Evolutionary conservation across 2,888 invertebrate species (phyloP), one percentile per base, ranked within the genome.

Genomic region (Platycheirus rosarum): DNA sequence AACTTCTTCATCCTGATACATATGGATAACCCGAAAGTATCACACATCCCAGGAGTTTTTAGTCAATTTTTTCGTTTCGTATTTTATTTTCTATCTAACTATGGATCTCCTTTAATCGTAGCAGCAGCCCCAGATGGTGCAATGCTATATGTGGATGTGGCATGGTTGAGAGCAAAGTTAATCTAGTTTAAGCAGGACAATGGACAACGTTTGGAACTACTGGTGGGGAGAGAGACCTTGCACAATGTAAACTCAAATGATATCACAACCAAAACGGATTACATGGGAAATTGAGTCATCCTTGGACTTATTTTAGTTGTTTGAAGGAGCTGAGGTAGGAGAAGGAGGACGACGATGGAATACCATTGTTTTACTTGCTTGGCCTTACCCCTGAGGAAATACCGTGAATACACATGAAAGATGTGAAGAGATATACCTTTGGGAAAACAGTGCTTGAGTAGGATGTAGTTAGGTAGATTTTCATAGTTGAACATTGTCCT

Each of bases 271-370:
- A 76, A 80, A 80, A 51, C 76, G 76, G 80, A 80, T 80, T 80
- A 80, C 76, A 80, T 55, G 60, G 76, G 70, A 80, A 80, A 80
- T 80, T 80, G 76, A 76, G 80, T 80, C 80, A 80, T 80, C 80
- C 76, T 48, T 42, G 69, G 79, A 75, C 57, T 60, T 60, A 42
- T 42, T 60, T 42, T 42, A 35, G 35, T 14, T 48, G 8, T 26
- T 1, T 11, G 6, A 7, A 1, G 11, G 13, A 23, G 20, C 13
- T 37, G 49, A 23, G 42, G 40, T 9, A 20, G 48, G 0, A 14
- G 32, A 55, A 14, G 46, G 46, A 55, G 14, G 44, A 70, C 42
- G 65, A 65, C 75, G 69, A n/a, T n/a, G n/a, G n/a, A n/a, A n/a
- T n/a, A n/a, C 69, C 79, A 69, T 74, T 79, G 69, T 74, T 65